Percentiles rank a stretch among this genome's conserved stretches.
phyloP scores from a whole-genome alignment of 2,113 vertebrate species.

The Cebidichthys violaceus region DNA sequence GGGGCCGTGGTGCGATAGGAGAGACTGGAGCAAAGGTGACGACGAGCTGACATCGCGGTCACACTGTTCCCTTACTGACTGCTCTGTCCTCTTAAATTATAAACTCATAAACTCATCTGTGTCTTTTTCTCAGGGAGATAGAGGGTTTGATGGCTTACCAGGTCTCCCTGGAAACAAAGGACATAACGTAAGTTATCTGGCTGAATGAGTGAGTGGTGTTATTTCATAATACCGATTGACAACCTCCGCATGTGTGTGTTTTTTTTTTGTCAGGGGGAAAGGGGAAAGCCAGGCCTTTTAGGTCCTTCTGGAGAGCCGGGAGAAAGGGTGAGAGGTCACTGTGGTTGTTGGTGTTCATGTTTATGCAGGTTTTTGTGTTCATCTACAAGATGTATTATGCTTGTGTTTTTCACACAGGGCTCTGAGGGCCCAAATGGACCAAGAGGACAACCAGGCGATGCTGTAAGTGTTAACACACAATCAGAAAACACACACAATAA shows the following conservation, averaged over 20 bases:
- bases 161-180: slow-evolving; percentile 87
- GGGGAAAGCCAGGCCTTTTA: slow-evolving; percentile 75
- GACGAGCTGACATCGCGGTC: not conserved
- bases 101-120: not conserved
- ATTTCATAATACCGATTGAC: not conserved
- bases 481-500: not conserved
- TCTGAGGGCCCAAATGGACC: slow-evolving; percentile 81
- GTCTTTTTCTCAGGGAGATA: slow-evolving; percentile 86
- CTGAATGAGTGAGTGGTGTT: not conserved
- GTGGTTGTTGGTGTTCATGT: not conserved
- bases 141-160: slow-evolving; percentile 96
- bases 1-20: slow-evolving; percentile 92
- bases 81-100: not conserved
- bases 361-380: not conserved
- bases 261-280: slow-evolving; percentile 73
- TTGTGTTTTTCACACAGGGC: slow-evolving; percentile 64
- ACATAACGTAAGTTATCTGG: slow-evolving; percentile 74
- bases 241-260: slow-evolving; percentile 11
- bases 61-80: not conserved
- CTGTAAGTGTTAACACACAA: slow-evolving; percentile 71
- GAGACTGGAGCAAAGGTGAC: slow-evolving; percentile 92
- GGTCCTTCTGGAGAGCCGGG: slow-evolving; percentile 83
- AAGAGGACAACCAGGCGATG: slow-evolving; percentile 83
- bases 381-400: not conserved
- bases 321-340: slow-evolving; percentile 83